Percentiles rank a stretch among this genome's conserved stretches.
phyloP scores from a whole-genome alignment of 2,888 invertebrate genomes.

The Diaprepes abbreviatus region DNA sequence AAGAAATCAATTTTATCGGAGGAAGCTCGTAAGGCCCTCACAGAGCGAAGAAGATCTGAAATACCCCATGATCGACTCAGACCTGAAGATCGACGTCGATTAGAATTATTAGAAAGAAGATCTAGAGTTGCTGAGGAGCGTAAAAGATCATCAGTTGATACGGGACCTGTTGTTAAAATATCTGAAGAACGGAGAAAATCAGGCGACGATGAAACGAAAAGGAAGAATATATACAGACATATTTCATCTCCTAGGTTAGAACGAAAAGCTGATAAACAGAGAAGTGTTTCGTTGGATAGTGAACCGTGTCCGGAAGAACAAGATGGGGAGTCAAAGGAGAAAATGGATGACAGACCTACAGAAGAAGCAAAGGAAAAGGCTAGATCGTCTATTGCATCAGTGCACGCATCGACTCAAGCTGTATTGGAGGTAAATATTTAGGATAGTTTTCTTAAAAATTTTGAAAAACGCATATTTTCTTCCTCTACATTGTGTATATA shows the following conservation, averaged over 20 bases:
- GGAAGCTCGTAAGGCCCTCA: conserved; percentile 28
- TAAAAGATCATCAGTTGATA: conserved; percentile 48
- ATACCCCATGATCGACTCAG: conserved; percentile 36
- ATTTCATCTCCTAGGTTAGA: conserved; percentile 43
- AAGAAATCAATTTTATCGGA: conserved; percentile 41
- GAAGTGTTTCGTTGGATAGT: conserved; percentile 55
- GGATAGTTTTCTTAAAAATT: too few relatives aligned
- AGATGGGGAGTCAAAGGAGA: conserved; percentile 29
- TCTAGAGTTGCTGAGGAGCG: conserved; percentile 32
- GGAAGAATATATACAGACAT: conserved; percentile 49
- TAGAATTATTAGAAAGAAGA: conserved; percentile 43
- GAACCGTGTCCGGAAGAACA: conserved; percentile 52
- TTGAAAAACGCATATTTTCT: too few relatives aligned
- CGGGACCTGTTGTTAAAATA: conserved; percentile 34
- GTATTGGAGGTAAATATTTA: conserved; percentile 42
- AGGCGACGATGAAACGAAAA: conserved; percentile 46
- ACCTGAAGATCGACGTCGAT: conserved; percentile 42
- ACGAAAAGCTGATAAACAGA: conserved; percentile 36
- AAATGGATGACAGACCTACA: conserved; percentile 5
- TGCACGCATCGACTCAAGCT: conserved; percentile 44
- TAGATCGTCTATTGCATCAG: conserved; percentile 40
- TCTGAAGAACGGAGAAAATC: conserved; percentile 40
- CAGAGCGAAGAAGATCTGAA: conserved; percentile 36
- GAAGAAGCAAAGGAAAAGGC: conserved; percentile 29
- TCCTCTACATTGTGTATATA: too few relatives aligned